A percentile compares a stretch with the other conserved stretches of the same genome.
Evolutionary conservation across 2,888 invertebrate species (phyloP).

Genomic region (Chloroclystis v-ata): DNA sequence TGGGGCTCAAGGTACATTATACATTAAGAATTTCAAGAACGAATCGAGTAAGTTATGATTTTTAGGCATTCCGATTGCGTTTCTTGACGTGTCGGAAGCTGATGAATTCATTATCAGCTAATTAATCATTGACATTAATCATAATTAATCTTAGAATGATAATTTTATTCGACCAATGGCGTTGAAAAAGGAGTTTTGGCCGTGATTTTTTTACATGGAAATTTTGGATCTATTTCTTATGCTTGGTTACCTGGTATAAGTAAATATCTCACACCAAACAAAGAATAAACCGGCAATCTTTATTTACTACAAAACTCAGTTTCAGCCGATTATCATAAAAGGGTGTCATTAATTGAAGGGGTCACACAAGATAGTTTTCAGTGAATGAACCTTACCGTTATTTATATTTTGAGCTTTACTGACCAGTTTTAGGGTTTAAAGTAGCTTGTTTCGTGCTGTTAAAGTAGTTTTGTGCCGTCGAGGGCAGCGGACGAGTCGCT

Average conservation of each 20-base stretch:
- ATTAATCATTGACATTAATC: too few relatives aligned
- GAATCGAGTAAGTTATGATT: slow-evolving; percentile 41
- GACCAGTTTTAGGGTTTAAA: slow-evolving; percentile 19
- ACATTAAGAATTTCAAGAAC: slow-evolving; percentile 33
- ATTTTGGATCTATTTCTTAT: too few relatives aligned
- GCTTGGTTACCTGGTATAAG: too few relatives aligned
- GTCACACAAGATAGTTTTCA: slow-evolving; percentile 35
- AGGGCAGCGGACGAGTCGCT: slow-evolving; percentile 61
- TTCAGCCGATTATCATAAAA: slow-evolving; percentile 24
- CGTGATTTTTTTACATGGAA: too few relatives aligned
- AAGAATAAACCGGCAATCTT: slow-evolving; percentile 5
- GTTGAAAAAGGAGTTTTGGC: too few relatives aligned
- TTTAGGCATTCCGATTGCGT: slow-evolving; percentile 48
- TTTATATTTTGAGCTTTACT: slow-evolving; percentile 11
- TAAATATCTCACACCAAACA: too few relatives aligned
- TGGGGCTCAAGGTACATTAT: background rate
- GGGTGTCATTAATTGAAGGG: slow-evolving; percentile 38
- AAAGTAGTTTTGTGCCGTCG: slow-evolving; percentile 38
- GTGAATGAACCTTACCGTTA: slow-evolving; percentile 25
- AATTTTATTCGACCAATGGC: too few relatives aligned
- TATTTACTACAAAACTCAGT: slow-evolving; percentile 16
- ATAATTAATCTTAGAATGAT: too few relatives aligned
- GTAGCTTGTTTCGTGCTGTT: slow-evolving; percentile 14
- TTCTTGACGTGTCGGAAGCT: slow-evolving; percentile 10
- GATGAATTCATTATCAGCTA: background rate